Evolutionary conservation across 2,113 vertebrate genomes (phyloP).

Genomic region (Malurus melanocephalus): DNA sequence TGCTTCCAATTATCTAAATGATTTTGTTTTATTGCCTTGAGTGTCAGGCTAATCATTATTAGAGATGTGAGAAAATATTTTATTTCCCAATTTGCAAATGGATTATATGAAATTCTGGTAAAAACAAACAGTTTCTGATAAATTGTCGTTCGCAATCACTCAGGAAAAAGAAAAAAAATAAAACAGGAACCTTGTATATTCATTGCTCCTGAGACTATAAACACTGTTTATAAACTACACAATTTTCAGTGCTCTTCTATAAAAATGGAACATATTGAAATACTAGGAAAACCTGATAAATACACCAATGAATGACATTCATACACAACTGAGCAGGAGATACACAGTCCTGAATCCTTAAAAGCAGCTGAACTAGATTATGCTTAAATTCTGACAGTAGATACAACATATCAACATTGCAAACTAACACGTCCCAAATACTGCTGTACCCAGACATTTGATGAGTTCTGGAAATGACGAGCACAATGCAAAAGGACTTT

Average conservation of each 20-base stretch:
- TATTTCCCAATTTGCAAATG: conserved; percentile 33
- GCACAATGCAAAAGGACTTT: background rate
- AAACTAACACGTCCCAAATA: background rate
- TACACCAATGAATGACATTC: background rate
- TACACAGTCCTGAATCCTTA: background rate
- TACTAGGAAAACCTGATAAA: background rate
- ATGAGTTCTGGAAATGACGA: background rate
- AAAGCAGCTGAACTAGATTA: background rate
- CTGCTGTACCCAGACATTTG: background rate
- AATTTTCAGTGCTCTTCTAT: background rate
- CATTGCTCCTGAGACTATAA: background rate
- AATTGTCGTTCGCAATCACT: background rate
- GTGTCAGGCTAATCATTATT: conserved; percentile 47
- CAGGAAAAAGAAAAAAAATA: background rate
- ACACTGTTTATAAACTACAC: background rate
- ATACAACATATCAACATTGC: background rate
- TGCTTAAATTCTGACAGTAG: background rate
- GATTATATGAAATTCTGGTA: conserved; percentile 42
- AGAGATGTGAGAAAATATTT: conserved; percentile 44
- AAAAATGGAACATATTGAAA: background rate
- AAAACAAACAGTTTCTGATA: conserved; percentile 49
- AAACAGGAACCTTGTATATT: background rate
- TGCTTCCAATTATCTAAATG: conserved; percentile 32
- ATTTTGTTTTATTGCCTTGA: conserved; percentile 48
- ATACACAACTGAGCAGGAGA: background rate